Conservation (phyloP, 1,140 invertebrate species). For the Copidosoma floridanum region DNA sequence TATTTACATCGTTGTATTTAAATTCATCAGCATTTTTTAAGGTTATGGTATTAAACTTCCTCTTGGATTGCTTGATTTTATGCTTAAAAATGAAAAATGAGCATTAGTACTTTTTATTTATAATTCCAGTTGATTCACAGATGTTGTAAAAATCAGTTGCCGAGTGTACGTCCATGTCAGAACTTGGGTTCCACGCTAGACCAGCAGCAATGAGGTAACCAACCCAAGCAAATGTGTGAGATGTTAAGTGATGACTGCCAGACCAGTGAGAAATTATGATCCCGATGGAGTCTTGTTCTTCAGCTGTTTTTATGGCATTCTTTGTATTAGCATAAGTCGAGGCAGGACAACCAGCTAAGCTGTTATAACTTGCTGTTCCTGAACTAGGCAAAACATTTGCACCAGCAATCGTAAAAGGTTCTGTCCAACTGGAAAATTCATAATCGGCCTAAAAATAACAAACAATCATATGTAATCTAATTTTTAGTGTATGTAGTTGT, state of each 20-base stretch:
- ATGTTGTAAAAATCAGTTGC: slow-evolving; percentile 44
- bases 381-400: slow-evolving; percentile 63
- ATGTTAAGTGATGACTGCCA: slow-evolving; percentile 64
- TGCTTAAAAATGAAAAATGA: background rate
- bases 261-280: slow-evolving; percentile 68
- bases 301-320: slow-evolving; percentile 60
- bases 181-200: slow-evolving; percentile 64
- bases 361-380: slow-evolving; percentile 69
- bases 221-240: slow-evolving; percentile 67
- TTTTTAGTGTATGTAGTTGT: no score
- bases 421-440: slow-evolving; percentile 63
- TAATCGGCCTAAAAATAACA: slow-evolving; percentile 64
- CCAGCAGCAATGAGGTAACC: slow-evolving; percentile 65
- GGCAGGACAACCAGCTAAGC: slow-evolving; percentile 66
- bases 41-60: no score
- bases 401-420: slow-evolving; percentile 58
- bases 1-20: no score
- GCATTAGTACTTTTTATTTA: slow-evolving; percentile 28
- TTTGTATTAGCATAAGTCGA: slow-evolving; percentile 65
- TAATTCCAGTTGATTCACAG: slow-evolving; percentile 32
- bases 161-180: slow-evolving; percentile 50
- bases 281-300: slow-evolving; percentile 60
- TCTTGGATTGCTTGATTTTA: no score
- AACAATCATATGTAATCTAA: no score
- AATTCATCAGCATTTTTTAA: no score